These are phyloP conservation scores for Eudyptes chrysolophus DNA, from an alignment of 2,113 vertebrate species.

Conservation along the genomic window DNA sequence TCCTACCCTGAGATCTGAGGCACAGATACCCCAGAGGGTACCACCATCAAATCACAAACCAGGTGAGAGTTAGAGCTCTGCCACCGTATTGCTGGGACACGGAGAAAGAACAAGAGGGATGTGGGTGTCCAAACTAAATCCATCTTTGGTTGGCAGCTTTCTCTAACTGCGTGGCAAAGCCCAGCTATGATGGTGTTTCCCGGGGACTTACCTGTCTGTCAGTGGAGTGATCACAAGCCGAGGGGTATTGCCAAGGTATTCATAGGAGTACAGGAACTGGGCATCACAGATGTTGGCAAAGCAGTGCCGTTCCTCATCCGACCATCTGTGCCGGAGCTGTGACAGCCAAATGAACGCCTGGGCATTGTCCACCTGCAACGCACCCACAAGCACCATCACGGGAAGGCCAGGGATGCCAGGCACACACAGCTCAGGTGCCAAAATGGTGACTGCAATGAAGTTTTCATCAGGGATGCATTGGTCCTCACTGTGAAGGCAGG, in stretches of 20 bases:
- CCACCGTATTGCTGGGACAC: rapidly evolving
- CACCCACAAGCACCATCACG: rapidly evolving
- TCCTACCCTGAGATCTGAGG: background rate
- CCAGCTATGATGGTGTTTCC: background rate
- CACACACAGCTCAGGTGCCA: background rate
- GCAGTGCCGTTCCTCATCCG: slow-evolving; percentile 87
- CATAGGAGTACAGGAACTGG: slow-evolving; percentile 92
- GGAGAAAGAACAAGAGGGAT: background rate
- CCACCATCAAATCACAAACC: background rate
- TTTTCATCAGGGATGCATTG: rapidly evolving
- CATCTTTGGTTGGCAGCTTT: background rate
- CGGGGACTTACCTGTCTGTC: slow-evolving; percentile 85
- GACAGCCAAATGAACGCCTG: slow-evolving; percentile 95
- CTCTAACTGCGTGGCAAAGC: background rate
- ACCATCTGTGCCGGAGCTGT: slow-evolving; percentile 92
- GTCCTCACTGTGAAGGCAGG: background rate
- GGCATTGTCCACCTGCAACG: slow-evolving; percentile 83
- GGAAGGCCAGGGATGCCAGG: too few species aligned
- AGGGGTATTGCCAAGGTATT: slow-evolving; percentile 95
- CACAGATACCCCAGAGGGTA: background rate
- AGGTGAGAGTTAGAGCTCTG: background rate
- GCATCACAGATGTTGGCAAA: slow-evolving; percentile 94
- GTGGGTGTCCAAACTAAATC: background rate
- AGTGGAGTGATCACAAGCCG: slow-evolving; percentile 95
- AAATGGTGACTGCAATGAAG: background rate